phyloP scores from a whole-genome alignment of 2,888 invertebrate species.

The Drymonia ruficornis region DNA sequence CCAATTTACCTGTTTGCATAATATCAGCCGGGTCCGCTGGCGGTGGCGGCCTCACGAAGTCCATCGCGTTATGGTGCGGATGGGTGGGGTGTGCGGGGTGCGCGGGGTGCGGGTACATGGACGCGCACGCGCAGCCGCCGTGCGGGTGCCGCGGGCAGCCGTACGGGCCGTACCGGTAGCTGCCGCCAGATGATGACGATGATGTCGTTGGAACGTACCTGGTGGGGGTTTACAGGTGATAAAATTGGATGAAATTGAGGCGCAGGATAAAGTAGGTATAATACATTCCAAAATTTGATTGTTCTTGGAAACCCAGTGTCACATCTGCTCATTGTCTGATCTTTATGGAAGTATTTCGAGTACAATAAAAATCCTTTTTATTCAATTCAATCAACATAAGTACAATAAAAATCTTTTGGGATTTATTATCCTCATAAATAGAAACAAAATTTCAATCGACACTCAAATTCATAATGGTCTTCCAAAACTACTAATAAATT shows the following conservation, averaged over 20 bases:
- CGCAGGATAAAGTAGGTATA: too few species aligned
- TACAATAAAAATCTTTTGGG: too few species aligned
- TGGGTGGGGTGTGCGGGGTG: conserved; percentile 80
- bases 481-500: not conserved
- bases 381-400: too few species aligned
- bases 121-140: conserved; percentile 89
- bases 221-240: conserved; percentile 18
- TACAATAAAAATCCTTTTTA: too few species aligned
- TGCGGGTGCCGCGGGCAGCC: conserved; percentile 90
- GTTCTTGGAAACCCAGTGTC: too few species aligned
- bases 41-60: conserved; percentile 80
- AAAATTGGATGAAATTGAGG: not conserved
- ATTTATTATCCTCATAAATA: too few species aligned
- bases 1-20: conserved; percentile 73
- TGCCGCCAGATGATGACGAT: conserved; percentile 70
- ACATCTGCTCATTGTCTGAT: too few species aligned
- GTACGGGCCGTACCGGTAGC: conserved; percentile 83
- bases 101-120: conserved; percentile 78
- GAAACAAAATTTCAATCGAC: too few species aligned
- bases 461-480: not conserved
- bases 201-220: conserved; percentile 86
- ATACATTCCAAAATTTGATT: too few species aligned
- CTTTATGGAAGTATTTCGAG: too few species aligned
- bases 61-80: conserved; percentile 82
- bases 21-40: conserved; percentile 79